A percentile compares a stretch with the other conserved stretches of the same genome.
Conservation (phyloP, 1,140 invertebrate genomes). For the Zeugodacus cucurbitae region DNA sequence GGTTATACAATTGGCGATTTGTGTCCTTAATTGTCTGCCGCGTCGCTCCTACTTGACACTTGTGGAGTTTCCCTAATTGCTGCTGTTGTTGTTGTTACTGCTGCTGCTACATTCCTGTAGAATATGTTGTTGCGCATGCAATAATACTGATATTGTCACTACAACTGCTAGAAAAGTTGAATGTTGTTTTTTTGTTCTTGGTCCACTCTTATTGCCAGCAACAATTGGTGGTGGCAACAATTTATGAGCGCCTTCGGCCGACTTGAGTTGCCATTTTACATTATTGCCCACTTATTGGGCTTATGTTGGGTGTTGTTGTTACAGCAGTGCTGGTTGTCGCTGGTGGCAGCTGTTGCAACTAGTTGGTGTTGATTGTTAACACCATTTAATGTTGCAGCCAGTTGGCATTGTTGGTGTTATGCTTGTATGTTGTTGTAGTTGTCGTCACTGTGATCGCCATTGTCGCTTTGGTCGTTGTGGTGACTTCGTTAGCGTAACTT, state of each 20-base stretch:
- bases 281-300: neutral
- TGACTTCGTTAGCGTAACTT: constrained; percentile 31
- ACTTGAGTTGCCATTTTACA: constrained; percentile 15
- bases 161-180: neutral
- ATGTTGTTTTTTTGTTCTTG: neutral
- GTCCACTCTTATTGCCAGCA: neutral
- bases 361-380: constrained; percentile 25
- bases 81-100: neutral
- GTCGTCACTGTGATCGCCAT: neutral
- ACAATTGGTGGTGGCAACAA: neutral
- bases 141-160: neutral
- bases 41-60: neutral
- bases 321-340: neutral
- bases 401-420: neutral
- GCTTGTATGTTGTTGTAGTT: neutral
- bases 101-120: neutral
- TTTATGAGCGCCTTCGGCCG: neutral
- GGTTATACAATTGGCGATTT: neutral
- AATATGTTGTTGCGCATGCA: neutral
- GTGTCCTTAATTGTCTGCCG: neutral
- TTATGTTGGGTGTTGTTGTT: neutral
- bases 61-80: neutral
- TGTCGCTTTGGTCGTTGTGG: neutral
- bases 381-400: neutral
- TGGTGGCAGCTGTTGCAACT: neutral